These are phyloP conservation scores for Eupeodes latifasciatus DNA, from an alignment of 2,888 invertebrate genomes.

Conservation along the genomic window DNA sequence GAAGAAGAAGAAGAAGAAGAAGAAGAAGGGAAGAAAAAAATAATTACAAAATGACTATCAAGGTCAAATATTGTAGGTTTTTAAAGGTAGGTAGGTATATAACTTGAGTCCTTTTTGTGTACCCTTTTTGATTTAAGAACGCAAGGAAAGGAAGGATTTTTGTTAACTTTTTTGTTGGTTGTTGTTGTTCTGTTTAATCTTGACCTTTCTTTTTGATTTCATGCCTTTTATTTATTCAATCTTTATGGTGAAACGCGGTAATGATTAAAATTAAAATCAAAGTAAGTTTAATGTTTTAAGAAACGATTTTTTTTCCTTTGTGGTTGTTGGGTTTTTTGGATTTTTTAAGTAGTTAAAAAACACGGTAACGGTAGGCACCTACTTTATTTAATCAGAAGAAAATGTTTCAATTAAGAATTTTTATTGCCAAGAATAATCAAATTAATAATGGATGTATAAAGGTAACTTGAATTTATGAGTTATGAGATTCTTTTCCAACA, in stretches of 20 bases:
- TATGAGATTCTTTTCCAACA: too few species aligned
- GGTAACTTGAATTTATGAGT: too few species aligned
- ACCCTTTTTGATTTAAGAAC: slow-evolving; percentile 8
- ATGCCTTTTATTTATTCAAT: slow-evolving; percentile 7
- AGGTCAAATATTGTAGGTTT: slow-evolving; percentile 2
- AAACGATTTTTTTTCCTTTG: neutral
- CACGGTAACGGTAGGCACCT: neutral
- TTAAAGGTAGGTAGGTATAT: too few species aligned
- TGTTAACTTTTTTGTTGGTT: neutral
- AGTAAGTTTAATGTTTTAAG: neutral
- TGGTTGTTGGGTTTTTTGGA: neutral
- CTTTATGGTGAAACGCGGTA: neutral
- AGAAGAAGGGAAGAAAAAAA: too few species aligned
- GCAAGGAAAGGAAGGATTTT: neutral
- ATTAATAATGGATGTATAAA: too few species aligned
- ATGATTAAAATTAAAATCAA: slow-evolving; percentile 16
- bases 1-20: neutral
- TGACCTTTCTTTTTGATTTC: neutral
- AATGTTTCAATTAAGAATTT: neutral
- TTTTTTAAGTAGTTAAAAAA: neutral
- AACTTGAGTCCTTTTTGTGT: neutral
- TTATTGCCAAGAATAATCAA: neutral
- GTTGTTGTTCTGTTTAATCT: neutral
- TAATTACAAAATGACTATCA: slow-evolving; percentile 26
- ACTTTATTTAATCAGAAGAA: neutral